These are phyloP conservation scores for Megaustenia siamemsis DNA, from an alignment of 2,888 invertebrate species.

Conservation along the genomic window DNA sequence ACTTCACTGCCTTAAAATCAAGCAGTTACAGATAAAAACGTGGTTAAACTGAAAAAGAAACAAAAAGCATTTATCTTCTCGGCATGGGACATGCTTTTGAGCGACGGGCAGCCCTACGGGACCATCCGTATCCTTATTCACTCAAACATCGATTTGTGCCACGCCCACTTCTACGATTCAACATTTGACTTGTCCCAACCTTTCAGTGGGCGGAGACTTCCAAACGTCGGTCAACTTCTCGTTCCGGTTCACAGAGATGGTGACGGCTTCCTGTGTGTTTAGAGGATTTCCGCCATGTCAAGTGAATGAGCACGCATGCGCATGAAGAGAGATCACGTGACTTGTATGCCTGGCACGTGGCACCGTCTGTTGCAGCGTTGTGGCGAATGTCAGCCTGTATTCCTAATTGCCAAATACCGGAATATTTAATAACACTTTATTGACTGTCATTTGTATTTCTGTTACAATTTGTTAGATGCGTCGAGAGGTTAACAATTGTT, in stretches of 20 bases:
- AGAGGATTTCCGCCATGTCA: background rate
- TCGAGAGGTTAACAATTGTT: no score
- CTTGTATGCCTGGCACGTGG: background rate
- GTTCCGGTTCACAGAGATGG: background rate
- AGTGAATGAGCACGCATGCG: background rate
- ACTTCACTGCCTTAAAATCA: no score
- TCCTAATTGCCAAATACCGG: background rate
- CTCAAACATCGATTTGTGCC: constrained; percentile 12
- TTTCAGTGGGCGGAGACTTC: background rate
- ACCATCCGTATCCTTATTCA: background rate
- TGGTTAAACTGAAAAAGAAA: no score
- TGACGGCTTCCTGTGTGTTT: background rate
- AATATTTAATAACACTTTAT: background rate
- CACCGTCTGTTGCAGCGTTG: background rate
- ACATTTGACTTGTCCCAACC: background rate
- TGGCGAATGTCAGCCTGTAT: background rate
- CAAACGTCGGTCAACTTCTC: background rate
- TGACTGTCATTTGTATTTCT: background rate
- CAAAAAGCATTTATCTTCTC: background rate
- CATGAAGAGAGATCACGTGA: background rate
- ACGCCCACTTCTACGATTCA: constrained; percentile 6
- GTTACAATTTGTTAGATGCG: no score
- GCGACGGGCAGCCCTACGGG: background rate
- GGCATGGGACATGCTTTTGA: background rate
- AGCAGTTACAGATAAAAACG: no score